phyloP scores from a whole-genome alignment of 2,888 invertebrate genomes.

The Phasia obesa region DNA sequence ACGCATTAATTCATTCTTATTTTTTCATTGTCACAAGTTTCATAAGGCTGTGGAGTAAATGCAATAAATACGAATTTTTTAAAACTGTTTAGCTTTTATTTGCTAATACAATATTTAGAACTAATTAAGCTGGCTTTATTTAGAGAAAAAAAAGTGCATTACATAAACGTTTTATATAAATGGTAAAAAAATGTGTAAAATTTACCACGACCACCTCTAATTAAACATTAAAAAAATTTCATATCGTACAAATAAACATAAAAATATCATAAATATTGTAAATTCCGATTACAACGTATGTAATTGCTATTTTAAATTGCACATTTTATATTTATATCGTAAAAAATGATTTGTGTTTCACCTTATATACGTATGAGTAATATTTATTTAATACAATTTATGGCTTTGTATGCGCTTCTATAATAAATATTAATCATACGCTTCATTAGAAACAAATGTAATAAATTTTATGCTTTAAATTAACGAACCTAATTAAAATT shows the following conservation, averaged over 20 bases:
- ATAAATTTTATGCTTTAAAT: conserved; percentile 52
- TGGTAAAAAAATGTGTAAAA: too few species aligned
- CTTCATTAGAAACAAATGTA: conserved; percentile 49
- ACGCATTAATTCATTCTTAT: too few species aligned
- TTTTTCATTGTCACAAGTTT: too few species aligned
- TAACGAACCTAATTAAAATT: conserved; percentile 53
- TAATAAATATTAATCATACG: conserved; percentile 64
- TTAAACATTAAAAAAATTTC: too few species aligned
- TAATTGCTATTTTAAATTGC: neutral
- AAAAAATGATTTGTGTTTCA: conserved; percentile 5
- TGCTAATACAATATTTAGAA: too few species aligned
- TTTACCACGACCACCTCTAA: too few species aligned
- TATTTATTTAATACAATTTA: conserved; percentile 61
- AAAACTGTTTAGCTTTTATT: too few species aligned
- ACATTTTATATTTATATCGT: neutral
- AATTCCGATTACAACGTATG: neutral
- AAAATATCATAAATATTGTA: neutral
- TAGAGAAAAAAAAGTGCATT: too few species aligned
- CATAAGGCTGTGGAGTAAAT: too few species aligned
- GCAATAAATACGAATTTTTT: too few species aligned
- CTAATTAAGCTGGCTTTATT: too few species aligned
- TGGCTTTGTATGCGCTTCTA: conserved; percentile 36
- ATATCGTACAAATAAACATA: neutral
- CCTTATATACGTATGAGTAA: conserved; percentile 47
- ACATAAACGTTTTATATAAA: too few species aligned